phyloP scores from a whole-genome alignment of 2,888 invertebrate species.

The Cephus spinipes region DNA sequence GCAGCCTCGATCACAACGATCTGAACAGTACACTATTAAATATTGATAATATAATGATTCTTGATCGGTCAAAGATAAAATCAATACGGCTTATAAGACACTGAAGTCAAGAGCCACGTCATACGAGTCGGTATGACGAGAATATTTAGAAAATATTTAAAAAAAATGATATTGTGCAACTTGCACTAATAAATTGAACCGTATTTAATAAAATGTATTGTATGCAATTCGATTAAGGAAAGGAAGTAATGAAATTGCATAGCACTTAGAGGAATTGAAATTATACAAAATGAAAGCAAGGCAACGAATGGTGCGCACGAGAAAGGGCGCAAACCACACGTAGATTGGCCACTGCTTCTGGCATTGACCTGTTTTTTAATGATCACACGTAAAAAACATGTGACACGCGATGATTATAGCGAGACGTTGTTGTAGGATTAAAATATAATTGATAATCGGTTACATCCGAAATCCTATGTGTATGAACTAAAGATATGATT shows the following conservation, averaged over 20 bases:
- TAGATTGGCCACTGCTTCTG: slow-evolving; percentile 32
- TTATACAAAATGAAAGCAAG: background rate
- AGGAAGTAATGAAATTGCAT: background rate
- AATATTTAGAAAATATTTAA: background rate
- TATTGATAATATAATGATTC: background rate
- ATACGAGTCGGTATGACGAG: background rate
- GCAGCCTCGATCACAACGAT: slow-evolving; percentile 23
- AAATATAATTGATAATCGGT: slow-evolving; percentile 21
- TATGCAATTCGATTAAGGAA: background rate
- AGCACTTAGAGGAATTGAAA: background rate
- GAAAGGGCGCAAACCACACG: slow-evolving; percentile 31
- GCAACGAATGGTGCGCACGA: slow-evolving; percentile 6
- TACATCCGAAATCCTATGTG: background rate
- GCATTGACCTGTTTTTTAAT: slow-evolving; percentile 54
- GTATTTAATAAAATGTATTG: background rate
- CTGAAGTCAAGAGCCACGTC: background rate
- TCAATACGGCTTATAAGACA: background rate
- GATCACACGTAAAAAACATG: slow-evolving; percentile 39
- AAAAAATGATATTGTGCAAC: background rate
- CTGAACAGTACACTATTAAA: background rate
- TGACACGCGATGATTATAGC: slow-evolving; percentile 16
- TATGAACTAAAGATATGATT: background rate
- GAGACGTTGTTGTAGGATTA: background rate
- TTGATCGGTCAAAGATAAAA: background rate
- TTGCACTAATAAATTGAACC: background rate